phyloP scores from a whole-genome alignment of 2,888 invertebrate genomes.

The Notocelia uddmanniana region DNA sequence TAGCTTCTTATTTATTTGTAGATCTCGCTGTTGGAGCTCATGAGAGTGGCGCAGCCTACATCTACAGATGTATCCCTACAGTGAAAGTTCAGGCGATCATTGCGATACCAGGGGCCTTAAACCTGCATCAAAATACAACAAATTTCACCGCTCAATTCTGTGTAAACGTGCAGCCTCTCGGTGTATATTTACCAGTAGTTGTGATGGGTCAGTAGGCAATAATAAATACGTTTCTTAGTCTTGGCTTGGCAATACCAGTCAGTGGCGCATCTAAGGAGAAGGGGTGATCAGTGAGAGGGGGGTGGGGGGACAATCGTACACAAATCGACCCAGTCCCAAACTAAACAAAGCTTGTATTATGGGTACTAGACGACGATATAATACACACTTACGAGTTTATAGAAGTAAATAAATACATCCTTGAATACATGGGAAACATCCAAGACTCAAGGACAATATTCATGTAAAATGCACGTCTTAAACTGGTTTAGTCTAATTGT shows the following conservation, averaged over 20 bases:
- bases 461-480: no score
- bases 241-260: neutral
- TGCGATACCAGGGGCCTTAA: constrained; percentile 69
- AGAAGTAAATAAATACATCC: no score
- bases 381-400: no score
- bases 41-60: constrained; percentile 81
- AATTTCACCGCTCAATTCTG: constrained; percentile 75
- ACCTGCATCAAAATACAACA: constrained; percentile 69
- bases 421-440: no score
- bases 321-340: no score
- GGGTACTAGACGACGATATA: no score
- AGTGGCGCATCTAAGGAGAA: neutral
- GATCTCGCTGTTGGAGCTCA: constrained; percentile 87
- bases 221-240: no score
- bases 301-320: no score
- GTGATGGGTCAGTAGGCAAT: constrained; percentile 55
- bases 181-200: constrained; percentile 58
- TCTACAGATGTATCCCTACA: constrained; percentile 80
- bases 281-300: no score
- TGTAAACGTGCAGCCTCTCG: constrained; percentile 58
- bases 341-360: no score
- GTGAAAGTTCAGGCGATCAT: constrained; percentile 65
- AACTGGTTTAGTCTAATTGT: no score
- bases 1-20: constrained; percentile 60
- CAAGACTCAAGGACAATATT: no score